Percentiles rank a stretch among this genome's conserved stretches.
These are phyloP conservation scores for Setophaga coronata DNA, from an alignment of 2,113 vertebrate species.

Conservation along the genomic window DNA sequence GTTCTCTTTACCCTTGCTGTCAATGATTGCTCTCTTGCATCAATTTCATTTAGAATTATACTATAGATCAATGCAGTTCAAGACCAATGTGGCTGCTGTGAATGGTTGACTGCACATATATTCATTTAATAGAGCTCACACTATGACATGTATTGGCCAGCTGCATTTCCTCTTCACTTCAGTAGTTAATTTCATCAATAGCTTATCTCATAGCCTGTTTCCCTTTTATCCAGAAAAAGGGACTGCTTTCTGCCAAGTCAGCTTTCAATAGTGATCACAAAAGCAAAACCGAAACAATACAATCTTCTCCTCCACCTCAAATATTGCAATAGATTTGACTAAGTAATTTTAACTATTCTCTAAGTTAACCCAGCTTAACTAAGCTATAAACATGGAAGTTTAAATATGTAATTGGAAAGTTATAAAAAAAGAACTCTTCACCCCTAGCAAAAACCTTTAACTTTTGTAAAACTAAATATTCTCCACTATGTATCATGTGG, in stretches of 20 bases:
- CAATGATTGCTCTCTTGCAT: slow-evolving; percentile 89
- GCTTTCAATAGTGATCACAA: slow-evolving; percentile 65
- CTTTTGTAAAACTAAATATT: neutral
- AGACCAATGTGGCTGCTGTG: slow-evolving; percentile 77
- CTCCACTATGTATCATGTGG: fast-evolving
- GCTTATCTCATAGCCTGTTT: slow-evolving; percentile 68
- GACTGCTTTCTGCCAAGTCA: slow-evolving; percentile 61
- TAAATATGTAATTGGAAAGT: neutral
- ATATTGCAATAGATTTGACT: neutral
- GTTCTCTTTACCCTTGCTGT: slow-evolving; percentile 90
- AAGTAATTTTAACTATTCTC: neutral
- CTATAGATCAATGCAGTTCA: slow-evolving; percentile 90
- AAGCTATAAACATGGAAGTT: neutral
- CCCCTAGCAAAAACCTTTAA: neutral
- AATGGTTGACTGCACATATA: slow-evolving; percentile 69
- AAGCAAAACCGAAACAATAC: slow-evolving; percentile 47
- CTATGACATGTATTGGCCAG: slow-evolving; percentile 72
- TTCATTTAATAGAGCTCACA: slow-evolving; percentile 75
- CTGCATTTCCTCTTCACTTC: slow-evolving; percentile 76
- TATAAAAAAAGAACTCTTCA: neutral
- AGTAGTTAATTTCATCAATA: slow-evolving; percentile 78
- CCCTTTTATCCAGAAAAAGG: slow-evolving; percentile 65
- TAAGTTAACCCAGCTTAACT: neutral
- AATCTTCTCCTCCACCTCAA: neutral
- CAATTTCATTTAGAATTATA: slow-evolving; percentile 93